These are phyloP conservation scores for Brachypteracias leptosomus DNA, from an alignment of 2,113 vertebrate genomes.

Conservation along the genomic window DNA sequence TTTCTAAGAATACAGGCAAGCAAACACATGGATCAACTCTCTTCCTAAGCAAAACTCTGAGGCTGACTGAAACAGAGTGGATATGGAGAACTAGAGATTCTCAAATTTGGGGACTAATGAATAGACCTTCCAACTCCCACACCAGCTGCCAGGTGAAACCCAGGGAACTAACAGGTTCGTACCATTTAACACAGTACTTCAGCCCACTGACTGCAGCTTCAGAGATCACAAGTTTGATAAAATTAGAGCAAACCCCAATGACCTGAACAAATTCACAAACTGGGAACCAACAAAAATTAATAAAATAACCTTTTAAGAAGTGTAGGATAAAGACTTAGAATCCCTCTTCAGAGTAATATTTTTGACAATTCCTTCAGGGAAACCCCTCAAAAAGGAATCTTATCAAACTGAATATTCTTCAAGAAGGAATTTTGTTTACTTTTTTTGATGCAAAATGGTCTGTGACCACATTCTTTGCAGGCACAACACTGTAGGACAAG, in stretches of 20 bases:
- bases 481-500: background rate
- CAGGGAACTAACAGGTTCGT: background rate
- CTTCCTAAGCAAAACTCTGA: background rate
- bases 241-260: background rate
- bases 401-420: background rate
- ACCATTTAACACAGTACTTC: background rate
- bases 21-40: background rate
- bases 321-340: background rate
- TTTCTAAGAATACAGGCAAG: background rate
- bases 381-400: background rate
- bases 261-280: background rate
- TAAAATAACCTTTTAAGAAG: background rate
- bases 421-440: background rate
- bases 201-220: background rate
- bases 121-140: background rate
- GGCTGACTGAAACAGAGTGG: background rate
- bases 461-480: background rate
- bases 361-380: background rate
- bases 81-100: background rate
- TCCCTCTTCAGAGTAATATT: background rate
- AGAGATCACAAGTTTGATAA: background rate
- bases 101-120: background rate
- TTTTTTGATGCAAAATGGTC: background rate
- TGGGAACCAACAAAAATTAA: background rate
- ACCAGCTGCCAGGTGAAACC: background rate